Percentiles rank a stretch among this genome's conserved stretches.
Evolutionary conservation across 2,113 vertebrate genomes (phyloP).

Genomic region (Fulmarus glacialis): DNA sequence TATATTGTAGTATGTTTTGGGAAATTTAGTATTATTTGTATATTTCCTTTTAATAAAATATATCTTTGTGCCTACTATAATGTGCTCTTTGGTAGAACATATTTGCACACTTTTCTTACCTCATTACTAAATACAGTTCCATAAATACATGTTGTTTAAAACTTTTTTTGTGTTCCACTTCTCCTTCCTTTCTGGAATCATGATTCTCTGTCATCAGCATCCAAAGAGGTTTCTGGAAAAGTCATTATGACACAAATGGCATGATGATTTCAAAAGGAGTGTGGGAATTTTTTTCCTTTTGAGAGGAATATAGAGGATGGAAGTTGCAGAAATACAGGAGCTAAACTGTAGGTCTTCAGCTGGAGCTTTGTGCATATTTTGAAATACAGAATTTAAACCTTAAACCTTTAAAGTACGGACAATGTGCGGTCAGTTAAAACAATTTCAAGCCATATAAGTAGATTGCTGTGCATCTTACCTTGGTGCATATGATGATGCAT

Average conservation of each 20-base stretch:
- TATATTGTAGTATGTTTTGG: neutral
- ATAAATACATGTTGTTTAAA: neutral
- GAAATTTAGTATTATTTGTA: neutral
- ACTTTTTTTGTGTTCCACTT: neutral
- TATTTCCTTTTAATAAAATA: neutral
- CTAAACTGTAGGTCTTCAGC: neutral
- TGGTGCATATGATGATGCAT: neutral
- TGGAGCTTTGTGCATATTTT: neutral
- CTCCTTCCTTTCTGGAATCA: neutral
- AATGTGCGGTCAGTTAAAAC: neutral
- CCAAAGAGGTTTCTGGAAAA: constrained; percentile 16
- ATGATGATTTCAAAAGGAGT: neutral
- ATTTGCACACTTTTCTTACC: neutral
- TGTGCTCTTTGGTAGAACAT: neutral
- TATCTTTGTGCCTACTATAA: neutral
- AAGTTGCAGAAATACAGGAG: neutral
- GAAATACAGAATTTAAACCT: neutral
- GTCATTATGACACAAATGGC: constrained; percentile 11
- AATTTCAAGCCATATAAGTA: neutral
- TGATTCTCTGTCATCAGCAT: neutral
- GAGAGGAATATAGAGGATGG: neutral
- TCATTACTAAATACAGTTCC: neutral
- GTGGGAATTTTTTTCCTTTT: neutral
- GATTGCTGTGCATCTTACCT: neutral
- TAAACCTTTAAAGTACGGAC: neutral